These are phyloP conservation scores for Rhadinocentrus ornatus DNA, from an alignment of 2,797 vertebrate genomes.

Conservation along the genomic window DNA sequence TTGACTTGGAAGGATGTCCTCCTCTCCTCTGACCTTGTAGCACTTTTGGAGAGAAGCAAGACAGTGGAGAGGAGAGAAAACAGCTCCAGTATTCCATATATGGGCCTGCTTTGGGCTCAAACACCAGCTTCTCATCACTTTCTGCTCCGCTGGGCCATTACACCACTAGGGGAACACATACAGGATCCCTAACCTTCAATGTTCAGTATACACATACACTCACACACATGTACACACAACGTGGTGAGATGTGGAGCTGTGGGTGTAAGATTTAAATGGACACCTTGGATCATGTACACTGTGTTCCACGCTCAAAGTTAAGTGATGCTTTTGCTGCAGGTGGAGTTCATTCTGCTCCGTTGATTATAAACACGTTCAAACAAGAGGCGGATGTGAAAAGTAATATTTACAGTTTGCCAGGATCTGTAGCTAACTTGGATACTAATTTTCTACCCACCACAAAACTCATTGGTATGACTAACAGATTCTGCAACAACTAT, in stretches of 20 bases:
- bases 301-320: slow-evolving; percentile 43
- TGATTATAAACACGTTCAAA: slow-evolving; percentile 47
- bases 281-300: slow-evolving; percentile 42
- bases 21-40: slow-evolving; percentile 80
- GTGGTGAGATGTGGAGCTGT: slow-evolving; percentile 42
- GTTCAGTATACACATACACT: slow-evolving; percentile 44
- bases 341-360: slow-evolving; percentile 26
- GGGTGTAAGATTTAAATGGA: slow-evolving; percentile 53
- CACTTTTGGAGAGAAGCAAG: slow-evolving; percentile 79
- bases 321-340: slow-evolving; percentile 48
- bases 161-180: slow-evolving; percentile 72
- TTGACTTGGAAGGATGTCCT: slow-evolving; percentile 85
- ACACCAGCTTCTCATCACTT: slow-evolving; percentile 84
- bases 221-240: slow-evolving; percentile 35
- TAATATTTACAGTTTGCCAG: background rate
- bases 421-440: background rate
- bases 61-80: slow-evolving; percentile 81
- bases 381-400: slow-evolving; percentile 21
- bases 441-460: background rate
- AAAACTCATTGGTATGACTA: background rate
- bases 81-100: slow-evolving; percentile 85
- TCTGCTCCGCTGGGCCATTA: slow-evolving; percentile 77
- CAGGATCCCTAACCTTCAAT: slow-evolving; percentile 71
- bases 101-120: slow-evolving; percentile 84
- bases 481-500: background rate